Conservation (phyloP, 2,113 vertebrate species). For the Coturnix japonica region DNA sequence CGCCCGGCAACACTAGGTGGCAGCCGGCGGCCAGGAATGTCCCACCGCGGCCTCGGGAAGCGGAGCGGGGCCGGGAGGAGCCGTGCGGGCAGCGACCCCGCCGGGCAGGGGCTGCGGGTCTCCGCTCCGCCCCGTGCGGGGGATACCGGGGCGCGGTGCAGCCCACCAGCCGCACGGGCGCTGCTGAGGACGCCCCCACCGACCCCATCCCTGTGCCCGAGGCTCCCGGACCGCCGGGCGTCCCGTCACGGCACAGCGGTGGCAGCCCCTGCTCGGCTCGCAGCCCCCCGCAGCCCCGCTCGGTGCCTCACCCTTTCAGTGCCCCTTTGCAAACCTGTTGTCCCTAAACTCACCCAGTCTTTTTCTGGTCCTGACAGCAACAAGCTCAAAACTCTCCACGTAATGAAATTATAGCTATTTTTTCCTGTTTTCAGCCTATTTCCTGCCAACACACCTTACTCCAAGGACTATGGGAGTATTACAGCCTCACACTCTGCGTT, state of each 20-base stretch:
- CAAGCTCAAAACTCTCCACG: not conserved
- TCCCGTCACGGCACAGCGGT: too few species aligned
- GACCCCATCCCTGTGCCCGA: not conserved
- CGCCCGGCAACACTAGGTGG: slow-evolving; percentile 22
- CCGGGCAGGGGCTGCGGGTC: not conserved
- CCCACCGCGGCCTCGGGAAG: not conserved
- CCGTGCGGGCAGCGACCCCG: not conserved
- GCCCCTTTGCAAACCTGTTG: not conserved
- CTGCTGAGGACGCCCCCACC: not conserved
- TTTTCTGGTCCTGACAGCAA: not conserved
- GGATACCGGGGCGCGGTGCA: too few species aligned
- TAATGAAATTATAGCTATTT: not conserved
- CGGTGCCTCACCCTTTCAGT: not conserved
- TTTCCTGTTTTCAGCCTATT: not conserved
- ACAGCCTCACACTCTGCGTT: not conserved
- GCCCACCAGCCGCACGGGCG: too few species aligned
- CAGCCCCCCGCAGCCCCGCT: not conserved
- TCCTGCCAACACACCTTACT: not conserved
- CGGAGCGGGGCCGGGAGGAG: not conserved
- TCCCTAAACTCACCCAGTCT: not conserved
- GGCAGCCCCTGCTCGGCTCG: not conserved
- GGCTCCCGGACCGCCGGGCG: not conserved
- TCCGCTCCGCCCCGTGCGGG: not conserved
- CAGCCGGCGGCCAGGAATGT: slow-evolving; percentile 41
- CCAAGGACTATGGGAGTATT: not conserved